Conservation (phyloP, 2,797 vertebrate genomes). For the Dendrocincla fuliginosa region DNA sequence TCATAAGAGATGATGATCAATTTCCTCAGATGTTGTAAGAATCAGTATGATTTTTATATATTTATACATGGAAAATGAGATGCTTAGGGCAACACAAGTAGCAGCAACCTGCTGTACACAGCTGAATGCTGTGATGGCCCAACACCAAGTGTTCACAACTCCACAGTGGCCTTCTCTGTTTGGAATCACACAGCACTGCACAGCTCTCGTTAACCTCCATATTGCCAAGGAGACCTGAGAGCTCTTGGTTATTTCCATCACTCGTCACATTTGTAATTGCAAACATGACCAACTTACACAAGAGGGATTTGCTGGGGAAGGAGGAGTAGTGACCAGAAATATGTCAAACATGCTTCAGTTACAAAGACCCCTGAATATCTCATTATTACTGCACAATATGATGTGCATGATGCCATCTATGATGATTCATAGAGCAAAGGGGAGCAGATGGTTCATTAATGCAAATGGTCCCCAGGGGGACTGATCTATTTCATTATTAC, state of each 20-base stretch:
- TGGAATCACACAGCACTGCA: not conserved
- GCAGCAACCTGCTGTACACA: not conserved
- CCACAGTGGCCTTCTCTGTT: not conserved
- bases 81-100: not conserved
- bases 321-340: not conserved
- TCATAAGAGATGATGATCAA: not conserved
- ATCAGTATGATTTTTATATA: not conserved
- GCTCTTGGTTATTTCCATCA: not conserved
- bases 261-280: not conserved
- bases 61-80: not conserved
- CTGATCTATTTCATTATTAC: not conserved
- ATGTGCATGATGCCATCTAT: not conserved
- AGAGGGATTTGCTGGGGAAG: not conserved
- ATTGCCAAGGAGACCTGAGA: not conserved
- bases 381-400: not conserved
- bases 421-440: not conserved
- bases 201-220: accelerated
- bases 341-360: not conserved
- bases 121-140: not conserved
- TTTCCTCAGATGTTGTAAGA: not conserved
- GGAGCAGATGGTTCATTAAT: not conserved
- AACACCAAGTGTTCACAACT: not conserved
- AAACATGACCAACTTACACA: not conserved
- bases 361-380: not conserved
- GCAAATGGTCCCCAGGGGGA: not conserved